Conservation (phyloP, 2,113 vertebrate genomes). For the Varanus salvator region DNA sequence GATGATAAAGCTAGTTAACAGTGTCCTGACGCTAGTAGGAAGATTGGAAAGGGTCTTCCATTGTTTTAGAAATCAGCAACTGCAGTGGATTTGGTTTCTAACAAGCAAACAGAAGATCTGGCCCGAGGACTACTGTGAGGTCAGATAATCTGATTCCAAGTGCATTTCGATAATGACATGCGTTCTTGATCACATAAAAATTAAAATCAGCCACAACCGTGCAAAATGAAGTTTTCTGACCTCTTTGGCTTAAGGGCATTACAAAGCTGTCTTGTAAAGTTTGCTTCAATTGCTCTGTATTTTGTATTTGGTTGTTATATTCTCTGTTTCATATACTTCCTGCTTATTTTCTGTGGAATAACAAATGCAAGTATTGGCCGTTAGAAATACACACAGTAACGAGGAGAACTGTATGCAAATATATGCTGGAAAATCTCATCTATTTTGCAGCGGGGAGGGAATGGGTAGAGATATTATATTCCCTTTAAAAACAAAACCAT, state of each 20-base stretch:
- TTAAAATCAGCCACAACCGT: not conserved
- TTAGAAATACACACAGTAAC: slow-evolving; percentile 17
- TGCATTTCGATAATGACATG: slow-evolving; percentile 5
- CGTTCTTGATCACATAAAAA: not conserved
- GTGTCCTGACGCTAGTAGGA: not conserved
- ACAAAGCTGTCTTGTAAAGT: not conserved
- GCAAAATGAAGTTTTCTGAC: not conserved
- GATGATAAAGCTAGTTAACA: not conserved
- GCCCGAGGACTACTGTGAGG: not conserved
- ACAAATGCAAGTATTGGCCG: not conserved
- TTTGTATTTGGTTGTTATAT: not conserved
- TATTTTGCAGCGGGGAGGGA: not conserved
- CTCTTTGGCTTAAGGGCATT: slow-evolving; percentile 7
- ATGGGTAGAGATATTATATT: slow-evolving; percentile 4
- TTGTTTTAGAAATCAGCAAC: not conserved
- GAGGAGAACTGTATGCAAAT: slow-evolving; percentile 17
- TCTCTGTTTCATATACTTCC: not conserved
- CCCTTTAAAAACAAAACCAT: not conserved
- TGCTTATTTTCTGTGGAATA: slow-evolving; percentile 17
- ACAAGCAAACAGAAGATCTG: not conserved
- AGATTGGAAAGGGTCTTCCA: not conserved
- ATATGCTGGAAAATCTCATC: slow-evolving; percentile 5
- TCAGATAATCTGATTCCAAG: slow-evolving; percentile 19
- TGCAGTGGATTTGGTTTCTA: not conserved
- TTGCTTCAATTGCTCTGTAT: not conserved